Evolutionary conservation across 2,888 invertebrate genomes (phyloP).

Genomic region (Apoda limacodes): DNA sequence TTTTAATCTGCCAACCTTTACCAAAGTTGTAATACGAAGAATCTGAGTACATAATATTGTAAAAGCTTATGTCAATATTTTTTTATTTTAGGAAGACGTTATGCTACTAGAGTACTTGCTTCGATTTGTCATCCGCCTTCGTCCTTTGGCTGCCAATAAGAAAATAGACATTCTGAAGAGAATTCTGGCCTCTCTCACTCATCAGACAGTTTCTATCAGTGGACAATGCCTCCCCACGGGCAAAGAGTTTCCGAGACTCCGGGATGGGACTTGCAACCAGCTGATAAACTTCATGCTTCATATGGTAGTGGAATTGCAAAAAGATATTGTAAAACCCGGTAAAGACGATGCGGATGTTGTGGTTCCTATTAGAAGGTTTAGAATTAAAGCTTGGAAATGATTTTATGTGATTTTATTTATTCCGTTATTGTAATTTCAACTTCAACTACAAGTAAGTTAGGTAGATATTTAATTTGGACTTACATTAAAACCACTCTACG

Average conservation of each 20-base stretch:
- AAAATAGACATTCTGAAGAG: slow-evolving; percentile 73
- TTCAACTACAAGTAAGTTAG: too few species aligned
- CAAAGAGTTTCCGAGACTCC: slow-evolving; percentile 54
- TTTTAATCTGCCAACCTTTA: too few species aligned
- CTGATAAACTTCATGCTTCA: slow-evolving; percentile 63
- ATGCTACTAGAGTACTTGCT: slow-evolving; percentile 79
- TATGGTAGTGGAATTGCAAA: slow-evolving; percentile 59
- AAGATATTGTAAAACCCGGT: slow-evolving; percentile 51
- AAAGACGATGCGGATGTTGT: slow-evolving; percentile 51
- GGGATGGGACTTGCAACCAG: slow-evolving; percentile 70
- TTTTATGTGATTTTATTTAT: not conserved
- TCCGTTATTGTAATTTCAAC: too few species aligned
- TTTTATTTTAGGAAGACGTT: slow-evolving; percentile 70
- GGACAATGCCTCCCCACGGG: slow-evolving; percentile 43
- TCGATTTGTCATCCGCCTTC: slow-evolving; percentile 75
- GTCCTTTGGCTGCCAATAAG: slow-evolving; percentile 70
- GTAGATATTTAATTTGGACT: too few species aligned
- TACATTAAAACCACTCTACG: too few species aligned
- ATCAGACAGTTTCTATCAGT: slow-evolving; percentile 66
- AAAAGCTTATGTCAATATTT: too few species aligned
- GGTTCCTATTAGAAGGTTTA: slow-evolving; percentile 35
- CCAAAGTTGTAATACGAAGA: too few species aligned
- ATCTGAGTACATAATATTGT: too few species aligned
- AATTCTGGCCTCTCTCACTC: slow-evolving; percentile 75
- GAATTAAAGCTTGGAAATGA: slow-evolving; percentile 61